phyloP scores from a whole-genome alignment of 1,140 invertebrate species.

The Danaus melanippus region DNA sequence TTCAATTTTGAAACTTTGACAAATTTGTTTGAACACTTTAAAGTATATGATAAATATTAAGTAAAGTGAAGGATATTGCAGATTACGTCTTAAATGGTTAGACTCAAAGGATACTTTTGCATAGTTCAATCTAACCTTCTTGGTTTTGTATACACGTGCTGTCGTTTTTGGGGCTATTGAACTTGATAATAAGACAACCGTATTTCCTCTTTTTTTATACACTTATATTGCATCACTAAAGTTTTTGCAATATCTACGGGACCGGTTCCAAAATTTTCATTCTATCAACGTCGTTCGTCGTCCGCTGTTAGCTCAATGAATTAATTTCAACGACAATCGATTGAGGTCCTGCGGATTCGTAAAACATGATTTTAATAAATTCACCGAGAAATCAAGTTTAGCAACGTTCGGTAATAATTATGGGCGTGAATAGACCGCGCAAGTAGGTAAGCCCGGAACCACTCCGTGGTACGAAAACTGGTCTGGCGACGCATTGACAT shows the following conservation, averaged over 20 bases:
- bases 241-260: slow-evolving; percentile 35
- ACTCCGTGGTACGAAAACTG: slow-evolving; percentile 55
- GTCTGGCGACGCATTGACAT: slow-evolving; percentile 61
- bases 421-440: slow-evolving; percentile 52
- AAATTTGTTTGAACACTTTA: slow-evolving; percentile 57
- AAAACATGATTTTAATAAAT: slow-evolving; percentile 38
- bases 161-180: slow-evolving; percentile 63
- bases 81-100: slow-evolving; percentile 54
- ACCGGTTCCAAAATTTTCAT: slow-evolving; percentile 26
- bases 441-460: slow-evolving; percentile 61
- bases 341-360: slow-evolving; percentile 19
- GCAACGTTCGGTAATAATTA: slow-evolving; percentile 48
- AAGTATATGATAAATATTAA: slow-evolving; percentile 57
- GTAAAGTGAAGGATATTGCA: slow-evolving; percentile 28
- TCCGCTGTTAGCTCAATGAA: slow-evolving; percentile 23
- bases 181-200: slow-evolving; percentile 68
- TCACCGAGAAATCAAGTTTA: slow-evolving; percentile 51
- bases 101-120: slow-evolving; percentile 56
- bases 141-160: slow-evolving; percentile 70
- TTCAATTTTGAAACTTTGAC: slow-evolving; percentile 37
- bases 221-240: slow-evolving; percentile 56
- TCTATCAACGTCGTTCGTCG: slow-evolving; percentile 7
- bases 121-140: slow-evolving; percentile 31
- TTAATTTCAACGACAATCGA: slow-evolving; percentile 25
- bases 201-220: slow-evolving; percentile 54